Base-by-base conservation (phyloP, 2,113 vertebrate species). In the Junco hyemalis region DNA sequence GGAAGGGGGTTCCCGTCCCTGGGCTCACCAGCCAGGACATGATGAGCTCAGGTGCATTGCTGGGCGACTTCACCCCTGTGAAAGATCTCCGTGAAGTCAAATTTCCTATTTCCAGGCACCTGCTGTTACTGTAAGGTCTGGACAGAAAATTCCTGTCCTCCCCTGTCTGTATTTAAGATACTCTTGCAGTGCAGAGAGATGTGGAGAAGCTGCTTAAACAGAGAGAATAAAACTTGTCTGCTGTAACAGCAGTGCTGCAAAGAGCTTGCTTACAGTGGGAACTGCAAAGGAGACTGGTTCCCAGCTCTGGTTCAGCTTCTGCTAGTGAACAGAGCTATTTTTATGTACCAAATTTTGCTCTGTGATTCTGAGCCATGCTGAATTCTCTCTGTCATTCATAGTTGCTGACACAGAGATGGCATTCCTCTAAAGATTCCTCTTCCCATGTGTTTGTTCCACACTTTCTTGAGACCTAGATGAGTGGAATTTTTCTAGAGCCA, bases 141-240 rank as follows among this genome's bases (percentile, higher is more conserved):
- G 18, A 5, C 40, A 48, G 47, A 51, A 76, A 33, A 5, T 12
- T 7, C 0, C 13, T 40, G 3, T 22, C 33, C 5, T 26, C 19
- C 24, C 0, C 11, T 54, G 31, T 18, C 12, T n/a, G 0, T n/a
- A 1, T 60, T 48, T 54, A 12, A 22, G 3, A 0, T 5, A 1
- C 3, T 36, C 0, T 3, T 47, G 16, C 5, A 31, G 9, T 8
- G 28, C 8, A 19, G 33, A 17, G 26, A 64, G 31, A 19, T 38
- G 25, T 9, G 38, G 28, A 71, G 35, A 18, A 42, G 57, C 64
- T 79, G 61, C 26, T 81, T 60, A 6, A 82, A 23, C 22, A 38
- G 31, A 9, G 70, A 4, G 76, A 82, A 79, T 61, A 71, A 42
- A 90, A 12, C 17, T 53, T 20, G 6, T 1, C 8, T 25, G 0